Percentiles rank a stretch among this genome's conserved stretches.
Evolutionary conservation across 2,888 invertebrate species (phyloP).

Genomic region (Drosophila pseudotakahashii): DNA sequence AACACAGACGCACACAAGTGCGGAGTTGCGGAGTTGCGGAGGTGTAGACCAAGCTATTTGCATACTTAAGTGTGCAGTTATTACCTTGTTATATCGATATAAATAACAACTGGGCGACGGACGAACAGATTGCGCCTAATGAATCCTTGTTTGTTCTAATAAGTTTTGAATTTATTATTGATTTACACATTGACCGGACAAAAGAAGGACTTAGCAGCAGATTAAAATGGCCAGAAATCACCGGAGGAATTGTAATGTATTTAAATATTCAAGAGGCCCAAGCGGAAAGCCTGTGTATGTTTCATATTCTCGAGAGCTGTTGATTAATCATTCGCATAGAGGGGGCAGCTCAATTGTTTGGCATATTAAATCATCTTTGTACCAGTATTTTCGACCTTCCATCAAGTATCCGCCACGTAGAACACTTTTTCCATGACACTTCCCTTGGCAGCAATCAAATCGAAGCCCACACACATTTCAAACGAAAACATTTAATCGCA

Average conservation of each 20-base stretch:
- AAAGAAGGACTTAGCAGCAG: constrained; percentile 33
- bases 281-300: background rate
- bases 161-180: constrained; percentile 75
- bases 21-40: constrained; percentile 24
- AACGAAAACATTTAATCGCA: constrained; percentile 74
- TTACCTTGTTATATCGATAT: constrained; percentile 80
- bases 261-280: constrained; percentile 19
- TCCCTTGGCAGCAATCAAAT: constrained; percentile 17
- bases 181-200: constrained; percentile 45
- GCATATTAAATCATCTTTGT: constrained; percentile 16
- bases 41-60: too few species aligned
- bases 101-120: constrained; percentile 59
- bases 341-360: constrained; percentile 9
- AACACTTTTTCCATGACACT: constrained; percentile 14
- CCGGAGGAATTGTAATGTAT: constrained; percentile 24
- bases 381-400: constrained; percentile 1
- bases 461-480: constrained; percentile 38
- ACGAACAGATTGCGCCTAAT: constrained; percentile 67
- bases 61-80: constrained; percentile 81
- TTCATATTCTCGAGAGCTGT: background rate
- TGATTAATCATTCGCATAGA: constrained; percentile 30
- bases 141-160: constrained; percentile 76
- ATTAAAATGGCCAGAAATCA: constrained; percentile 28
- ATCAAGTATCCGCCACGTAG: constrained; percentile 54
- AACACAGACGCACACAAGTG: constrained; percentile 48